These are phyloP conservation scores for Muscicapa comitata DNA, from an alignment of 2,797 vertebrate species.

Conservation along the genomic window DNA sequence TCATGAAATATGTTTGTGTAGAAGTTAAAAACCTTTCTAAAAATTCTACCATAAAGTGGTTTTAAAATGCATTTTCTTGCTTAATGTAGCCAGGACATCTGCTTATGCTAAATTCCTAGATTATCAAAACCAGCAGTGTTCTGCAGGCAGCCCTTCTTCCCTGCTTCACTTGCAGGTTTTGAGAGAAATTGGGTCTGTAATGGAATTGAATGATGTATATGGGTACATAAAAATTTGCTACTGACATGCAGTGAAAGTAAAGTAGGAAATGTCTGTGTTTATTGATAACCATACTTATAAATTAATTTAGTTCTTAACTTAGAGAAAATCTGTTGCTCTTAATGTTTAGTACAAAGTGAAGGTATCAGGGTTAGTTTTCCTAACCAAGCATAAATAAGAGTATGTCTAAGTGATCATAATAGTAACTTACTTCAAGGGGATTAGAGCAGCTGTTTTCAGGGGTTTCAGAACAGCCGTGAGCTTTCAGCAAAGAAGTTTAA, in stretches of 20 bases:
- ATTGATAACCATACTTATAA: not conserved
- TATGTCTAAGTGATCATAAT: not conserved
- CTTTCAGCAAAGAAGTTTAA: conserved; percentile 37
- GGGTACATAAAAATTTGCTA: not conserved
- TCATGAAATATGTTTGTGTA: not conserved
- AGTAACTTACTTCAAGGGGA: not conserved
- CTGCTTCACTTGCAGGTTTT: not conserved
- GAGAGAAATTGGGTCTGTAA: not conserved
- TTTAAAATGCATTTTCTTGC: not conserved
- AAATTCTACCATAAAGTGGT: not conserved
- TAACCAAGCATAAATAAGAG: not conserved
- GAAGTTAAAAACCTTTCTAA: not conserved
- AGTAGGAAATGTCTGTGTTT: not conserved
- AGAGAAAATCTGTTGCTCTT: not conserved
- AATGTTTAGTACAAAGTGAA: not conserved
- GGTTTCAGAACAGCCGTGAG: conserved; percentile 21
- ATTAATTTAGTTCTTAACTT: not conserved
- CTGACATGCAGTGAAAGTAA: not conserved
- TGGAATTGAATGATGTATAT: not conserved
- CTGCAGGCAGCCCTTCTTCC: not conserved
- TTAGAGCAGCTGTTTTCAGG: not conserved
- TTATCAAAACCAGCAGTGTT: not conserved
- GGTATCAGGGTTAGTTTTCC: not conserved
- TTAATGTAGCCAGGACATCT: not conserved
- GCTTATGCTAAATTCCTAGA: not conserved